Evolutionary conservation across 2,113 vertebrate genomes (phyloP), one percentile per base, ranked within the genome.

Genomic region (Tapirus terrestris): DNA sequence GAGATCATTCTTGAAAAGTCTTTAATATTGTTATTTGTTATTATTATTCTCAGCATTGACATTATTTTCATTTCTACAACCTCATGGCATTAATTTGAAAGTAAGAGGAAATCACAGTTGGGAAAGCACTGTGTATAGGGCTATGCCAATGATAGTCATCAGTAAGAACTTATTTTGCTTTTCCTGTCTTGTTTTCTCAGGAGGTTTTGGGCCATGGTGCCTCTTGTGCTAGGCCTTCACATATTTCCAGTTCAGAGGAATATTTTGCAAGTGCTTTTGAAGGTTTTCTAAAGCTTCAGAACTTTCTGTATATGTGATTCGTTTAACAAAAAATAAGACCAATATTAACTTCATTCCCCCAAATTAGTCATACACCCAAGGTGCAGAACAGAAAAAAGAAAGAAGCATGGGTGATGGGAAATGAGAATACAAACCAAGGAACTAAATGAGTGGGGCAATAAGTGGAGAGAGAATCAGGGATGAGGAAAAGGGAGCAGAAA

Each of bases 61-160:
- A 4, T 72, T 5, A 6, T 51, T 85, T 73, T 56, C 36, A 33
- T 33, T 89, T 58, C 60, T 17, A 67, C 27, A 23, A 36, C 45
- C 18, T 48, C 20, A 3, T 53, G 20, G 79, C 10, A 39, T 75
- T 56, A 31, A 14, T 72, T 77, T 27, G 82, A 68, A 23, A 39
- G 29, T 14, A 43, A 17, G 13, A 23, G 48, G n/a, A 89, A 31
- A 84, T 29, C 25, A 3, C 39, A 18, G 27, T 29, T 31, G 33
- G 70, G 17, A 43, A 83, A 48, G 56, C 12, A 13, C 16, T 16
- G 4, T 8, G 33, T 20, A n/a, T 18, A 45, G 27, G 8, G 9
- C 4, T 5, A 3, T 17, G 1, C 4, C 51, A 17, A 2, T 21
- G 3, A 33, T 11, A 3, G 2, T 31, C 5, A 31, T 18, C 33